Conservation (phyloP, 2,113 vertebrate genomes). For the Amphiprion percula region DNA sequence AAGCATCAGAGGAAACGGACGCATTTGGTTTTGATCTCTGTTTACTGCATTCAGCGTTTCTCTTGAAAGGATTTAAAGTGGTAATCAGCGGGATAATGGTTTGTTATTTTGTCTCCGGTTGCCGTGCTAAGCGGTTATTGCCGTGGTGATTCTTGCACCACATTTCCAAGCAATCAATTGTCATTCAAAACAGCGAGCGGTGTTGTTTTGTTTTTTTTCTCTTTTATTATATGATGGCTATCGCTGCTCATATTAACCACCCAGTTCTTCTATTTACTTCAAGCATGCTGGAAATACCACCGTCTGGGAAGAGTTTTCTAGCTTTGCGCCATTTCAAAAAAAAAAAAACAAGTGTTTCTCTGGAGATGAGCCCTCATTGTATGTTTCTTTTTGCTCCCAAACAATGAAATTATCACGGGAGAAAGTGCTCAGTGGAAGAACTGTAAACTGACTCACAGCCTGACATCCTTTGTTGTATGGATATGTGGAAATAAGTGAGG, state of each 20-base stretch:
- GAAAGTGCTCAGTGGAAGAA: conserved; percentile 4
- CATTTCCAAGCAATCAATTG: conserved; percentile 30
- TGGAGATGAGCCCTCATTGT: conserved; percentile 32
- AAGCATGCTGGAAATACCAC: conserved; percentile 7
- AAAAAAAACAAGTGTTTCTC: conserved; percentile 13
- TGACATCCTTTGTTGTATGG: background rate
- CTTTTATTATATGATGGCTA: background rate
- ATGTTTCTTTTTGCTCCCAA: conserved; percentile 8
- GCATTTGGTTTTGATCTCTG: conserved; percentile 58
- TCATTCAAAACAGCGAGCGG: conserved; percentile 47
- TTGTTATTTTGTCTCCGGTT: conserved; percentile 44
- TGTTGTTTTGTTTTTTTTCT: no score
- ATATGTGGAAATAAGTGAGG: background rate
- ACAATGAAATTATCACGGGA: conserved; percentile 22
- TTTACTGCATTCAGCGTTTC: conserved; percentile 47
- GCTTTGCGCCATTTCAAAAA: background rate
- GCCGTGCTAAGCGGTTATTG: background rate
- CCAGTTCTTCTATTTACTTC: background rate
- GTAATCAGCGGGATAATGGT: conserved; percentile 66
- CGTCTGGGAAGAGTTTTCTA: background rate
- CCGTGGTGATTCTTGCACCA: conserved; percentile 36
- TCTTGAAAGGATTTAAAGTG: conserved; percentile 61
- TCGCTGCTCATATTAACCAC: conserved; percentile 2
- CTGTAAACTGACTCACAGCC: conserved; percentile 3
- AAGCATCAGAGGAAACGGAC: conserved; percentile 54